phyloP scores from a whole-genome alignment of 2,797 vertebrate species.

The Nothura maculosa region DNA sequence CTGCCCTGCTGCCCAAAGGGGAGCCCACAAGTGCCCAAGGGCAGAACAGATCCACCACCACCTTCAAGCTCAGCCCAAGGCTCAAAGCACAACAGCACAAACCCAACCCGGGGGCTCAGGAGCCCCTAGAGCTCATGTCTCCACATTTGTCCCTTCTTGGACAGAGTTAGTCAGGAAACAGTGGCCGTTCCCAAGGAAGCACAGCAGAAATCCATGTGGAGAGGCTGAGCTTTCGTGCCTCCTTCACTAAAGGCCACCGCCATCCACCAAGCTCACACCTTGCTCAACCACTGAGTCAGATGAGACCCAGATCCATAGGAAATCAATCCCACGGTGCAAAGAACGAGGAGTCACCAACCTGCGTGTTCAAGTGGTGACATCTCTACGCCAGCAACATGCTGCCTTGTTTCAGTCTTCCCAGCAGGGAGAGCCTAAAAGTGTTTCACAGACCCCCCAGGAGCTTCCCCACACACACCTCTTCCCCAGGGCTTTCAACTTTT shows the following conservation, averaged over 20 bases:
- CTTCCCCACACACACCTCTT: neutral
- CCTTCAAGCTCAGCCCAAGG: neutral
- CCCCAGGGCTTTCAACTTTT: neutral
- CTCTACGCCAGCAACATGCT: neutral
- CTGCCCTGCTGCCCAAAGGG: neutral
- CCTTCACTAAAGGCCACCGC: neutral
- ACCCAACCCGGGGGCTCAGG: neutral
- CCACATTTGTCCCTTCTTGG: neutral
- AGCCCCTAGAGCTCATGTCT: neutral
- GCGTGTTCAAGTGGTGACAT: neutral
- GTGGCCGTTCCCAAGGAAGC: neutral
- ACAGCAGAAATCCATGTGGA: neutral
- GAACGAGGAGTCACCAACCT: neutral
- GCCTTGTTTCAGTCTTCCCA: neutral
- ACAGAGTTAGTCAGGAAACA: neutral
- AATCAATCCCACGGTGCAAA: neutral
- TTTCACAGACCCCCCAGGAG: neutral
- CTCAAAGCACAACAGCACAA: neutral
- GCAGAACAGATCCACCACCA: fast-evolving
- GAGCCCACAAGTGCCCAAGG: neutral
- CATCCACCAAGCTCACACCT: neutral
- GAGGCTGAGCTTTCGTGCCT: neutral
- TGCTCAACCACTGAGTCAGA: neutral
- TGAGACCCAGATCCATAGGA: slow-evolving; percentile 38
- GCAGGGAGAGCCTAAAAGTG: neutral